Evolutionary conservation across 2,797 vertebrate species (phyloP), one percentile per base, ranked within the genome.

Genomic region (Geotrypetes seraphini): DNA sequence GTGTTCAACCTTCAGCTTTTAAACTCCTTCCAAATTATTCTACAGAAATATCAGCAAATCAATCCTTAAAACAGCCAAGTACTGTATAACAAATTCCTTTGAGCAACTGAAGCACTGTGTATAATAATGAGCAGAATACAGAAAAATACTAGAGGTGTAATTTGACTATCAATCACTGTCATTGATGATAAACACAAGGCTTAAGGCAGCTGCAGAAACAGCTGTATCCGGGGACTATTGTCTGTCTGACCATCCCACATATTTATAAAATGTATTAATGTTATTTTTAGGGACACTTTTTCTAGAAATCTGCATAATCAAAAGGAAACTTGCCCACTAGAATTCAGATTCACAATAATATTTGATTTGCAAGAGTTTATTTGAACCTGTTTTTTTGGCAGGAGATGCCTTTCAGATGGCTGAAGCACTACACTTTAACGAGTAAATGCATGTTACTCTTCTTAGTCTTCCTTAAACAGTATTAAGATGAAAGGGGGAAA

Each of bases 151-250:
- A 66, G 78, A 64, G 63, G 19, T 26, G 52, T 40, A 43, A 63
- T 73, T 61, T 75, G 60, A 47, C 65, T 57, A 64, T 85, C 83
- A 69, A 72, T 85, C 78, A 69, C 67, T 63, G 46, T 32, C 63
- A 43, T 30, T 39, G 12, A 53, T 13, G 60, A 50, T 42, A 56
- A 50, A 48, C 35, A 46, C 33, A 59, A 50, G 60, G 66, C 59
- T 57, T 50, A 43, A 51, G 56, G 61, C 73, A 76, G 67, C 66
- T 71, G 69, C 66, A 69, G 56, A 69, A 69, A 66, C 58, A 66
- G 62, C 66, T 64, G 69, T 52, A 59, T 57, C 48, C 56, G 39
- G 28, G 25, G 30, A 20, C 56, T 56, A 58, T 71, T 69, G 63
- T 69, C 50, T 63, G 12, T 18, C 36, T 40, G 40, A 43, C 43